These are phyloP conservation scores for Girardinichthys multiradiatus DNA, from an alignment of 2,113 vertebrate species.

Conservation along the genomic window DNA sequence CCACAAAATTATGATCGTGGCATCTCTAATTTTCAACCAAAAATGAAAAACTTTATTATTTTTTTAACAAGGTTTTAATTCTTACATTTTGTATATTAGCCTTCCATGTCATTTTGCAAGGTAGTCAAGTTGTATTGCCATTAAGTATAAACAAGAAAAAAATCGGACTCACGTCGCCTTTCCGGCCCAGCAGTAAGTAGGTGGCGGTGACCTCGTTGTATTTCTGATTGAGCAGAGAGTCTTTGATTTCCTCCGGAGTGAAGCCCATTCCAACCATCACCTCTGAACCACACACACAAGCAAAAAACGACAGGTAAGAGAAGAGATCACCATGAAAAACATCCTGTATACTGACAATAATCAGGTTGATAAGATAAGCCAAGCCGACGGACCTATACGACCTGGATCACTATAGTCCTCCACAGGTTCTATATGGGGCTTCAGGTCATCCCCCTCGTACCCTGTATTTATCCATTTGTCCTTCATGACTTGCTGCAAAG, in stretches of 20 bases:
- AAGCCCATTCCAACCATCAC: constrained; percentile 97
- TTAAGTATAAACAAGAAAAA: neutral
- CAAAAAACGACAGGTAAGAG: neutral
- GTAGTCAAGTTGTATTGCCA: neutral
- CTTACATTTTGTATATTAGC: neutral
- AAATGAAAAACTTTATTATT: too few relatives aligned
- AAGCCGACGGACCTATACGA: constrained; percentile 68
- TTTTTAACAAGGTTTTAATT: neutral
- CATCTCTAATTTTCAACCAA: too few relatives aligned
- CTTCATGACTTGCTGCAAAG: constrained; percentile 93
- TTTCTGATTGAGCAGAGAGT: constrained; percentile 90
- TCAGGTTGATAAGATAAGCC: neutral
- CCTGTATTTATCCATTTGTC: constrained; percentile 96
- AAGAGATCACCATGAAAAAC: neutral
- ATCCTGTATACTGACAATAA: neutral
- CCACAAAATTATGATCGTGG: too few relatives aligned
- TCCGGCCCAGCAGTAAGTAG: constrained; percentile 90
- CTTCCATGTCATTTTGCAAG: neutral
- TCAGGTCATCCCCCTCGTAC: constrained; percentile 88
- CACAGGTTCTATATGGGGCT: constrained; percentile 87
- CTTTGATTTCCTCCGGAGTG: constrained; percentile 91
- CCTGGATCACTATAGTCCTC: constrained; percentile 76
- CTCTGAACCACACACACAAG: constrained; percentile 77
- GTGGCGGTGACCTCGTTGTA: constrained; percentile 95
- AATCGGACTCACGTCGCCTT: constrained; percentile 81